Base-by-base conservation (phyloP, 1,140 invertebrate genomes). In the Cryptotermes secundus region DNA sequence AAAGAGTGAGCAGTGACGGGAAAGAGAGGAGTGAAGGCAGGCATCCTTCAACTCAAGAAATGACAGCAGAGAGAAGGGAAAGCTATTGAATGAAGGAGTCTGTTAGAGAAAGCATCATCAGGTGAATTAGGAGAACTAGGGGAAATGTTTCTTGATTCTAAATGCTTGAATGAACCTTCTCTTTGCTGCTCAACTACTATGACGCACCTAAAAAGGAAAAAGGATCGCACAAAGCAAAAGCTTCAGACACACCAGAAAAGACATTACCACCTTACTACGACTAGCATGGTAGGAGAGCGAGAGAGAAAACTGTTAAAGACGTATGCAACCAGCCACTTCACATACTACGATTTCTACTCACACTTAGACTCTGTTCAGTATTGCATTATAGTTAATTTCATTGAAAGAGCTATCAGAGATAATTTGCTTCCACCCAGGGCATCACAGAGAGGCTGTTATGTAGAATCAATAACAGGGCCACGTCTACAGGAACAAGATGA, bases 81-180 rank as follows among this genome's bases (percentile, higher is more conserved):
- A 49, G 45, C 45, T 31, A 72, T 72, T 72, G 59, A 72, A 72
- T 72, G 59, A 72, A 59, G 59, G 26, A 72, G n/a, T 16, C 59
- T 31, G 26, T 72, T 72, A 72, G 59, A 72, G n/a, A 72, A 72
- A 72, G 59, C n/a, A 31, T 72, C 59, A 72, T 72, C 59, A 72
- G 59, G 59, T 72, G 59, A 72, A 72, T 72, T 72, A 72, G 59
- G 26, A 31, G 59, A 72, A 72, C 14, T 26, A 72, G 59, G 59
- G 6, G 59, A 59, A 72, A 72, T 72, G 59, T 72, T 72, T 72
- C 59, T 72, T 31, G n/a, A 6, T 72, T 72, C 59, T 72, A 72
- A 72, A 72, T 72, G 59, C 26, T 72, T 72, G 59, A 72, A 72
- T 72, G 59, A 72, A 72, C 59, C 59, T 72, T 72, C 59, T 72